Percentiles rank a stretch among this genome's conserved stretches.
These are phyloP conservation scores for Eubucco bourcierii DNA, from an alignment of 2,113 vertebrate genomes.

Conservation along the genomic window DNA sequence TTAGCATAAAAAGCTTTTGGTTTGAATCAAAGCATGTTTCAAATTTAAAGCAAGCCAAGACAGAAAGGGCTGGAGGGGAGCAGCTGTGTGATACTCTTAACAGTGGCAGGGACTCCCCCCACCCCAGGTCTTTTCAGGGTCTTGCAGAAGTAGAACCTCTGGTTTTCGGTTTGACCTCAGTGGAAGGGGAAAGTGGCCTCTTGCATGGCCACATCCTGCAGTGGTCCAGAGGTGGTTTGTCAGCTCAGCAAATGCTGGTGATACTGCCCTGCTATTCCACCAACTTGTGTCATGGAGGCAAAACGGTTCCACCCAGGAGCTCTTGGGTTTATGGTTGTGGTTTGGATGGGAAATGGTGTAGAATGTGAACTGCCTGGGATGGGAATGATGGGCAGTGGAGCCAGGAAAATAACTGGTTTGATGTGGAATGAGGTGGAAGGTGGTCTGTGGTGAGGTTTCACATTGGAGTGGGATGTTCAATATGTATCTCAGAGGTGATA, in stretches of 20 bases:
- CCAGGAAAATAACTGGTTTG: background rate
- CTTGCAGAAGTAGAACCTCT: background rate
- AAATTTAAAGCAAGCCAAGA: constrained; percentile 16
- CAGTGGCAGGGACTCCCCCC: background rate
- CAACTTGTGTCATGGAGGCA: background rate
- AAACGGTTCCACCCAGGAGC: background rate
- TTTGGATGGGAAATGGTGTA: background rate
- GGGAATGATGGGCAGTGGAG: background rate
- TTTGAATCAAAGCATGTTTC: background rate
- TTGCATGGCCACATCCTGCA: fast-evolving
- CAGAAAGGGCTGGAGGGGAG: background rate
- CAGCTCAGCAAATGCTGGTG: fast-evolving
- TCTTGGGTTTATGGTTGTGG: background rate
- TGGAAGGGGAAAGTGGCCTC: background rate
- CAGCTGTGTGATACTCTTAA: background rate
- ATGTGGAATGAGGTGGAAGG: background rate
- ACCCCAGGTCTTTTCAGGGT: background rate
- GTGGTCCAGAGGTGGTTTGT: background rate
- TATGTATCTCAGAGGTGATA: background rate
- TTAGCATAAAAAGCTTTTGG: constrained; percentile 28
- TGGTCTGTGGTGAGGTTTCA: background rate
- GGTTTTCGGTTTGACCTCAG: background rate
- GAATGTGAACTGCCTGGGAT: background rate
- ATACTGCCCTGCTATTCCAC: background rate
- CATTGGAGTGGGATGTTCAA: background rate